phyloP scores from a whole-genome alignment of 1,140 invertebrate genomes.

The Ruditapes philippinarum region DNA sequence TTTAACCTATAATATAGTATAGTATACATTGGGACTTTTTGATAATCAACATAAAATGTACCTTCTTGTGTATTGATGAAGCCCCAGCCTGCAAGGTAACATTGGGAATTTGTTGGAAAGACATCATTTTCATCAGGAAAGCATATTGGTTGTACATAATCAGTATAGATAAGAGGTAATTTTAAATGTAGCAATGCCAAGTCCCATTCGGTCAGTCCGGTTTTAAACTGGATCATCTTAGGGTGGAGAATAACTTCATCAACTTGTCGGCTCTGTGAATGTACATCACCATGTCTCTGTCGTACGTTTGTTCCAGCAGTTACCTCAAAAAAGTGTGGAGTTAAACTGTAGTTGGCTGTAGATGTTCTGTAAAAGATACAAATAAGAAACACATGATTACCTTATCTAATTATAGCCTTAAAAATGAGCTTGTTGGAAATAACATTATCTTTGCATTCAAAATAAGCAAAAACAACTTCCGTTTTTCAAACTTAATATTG shows the following conservation, averaged over 20 bases:
- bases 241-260: slow-evolving; percentile 49
- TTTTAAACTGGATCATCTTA: slow-evolving; percentile 1
- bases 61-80: slow-evolving; percentile 47
- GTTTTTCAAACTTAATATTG: too few species aligned
- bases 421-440: too few species aligned
- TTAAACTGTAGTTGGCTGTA: slow-evolving; percentile 40
- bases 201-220: slow-evolving; percentile 88
- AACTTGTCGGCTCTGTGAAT: slow-evolving; percentile 27
- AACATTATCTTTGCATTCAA: too few species aligned
- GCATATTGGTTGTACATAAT: slow-evolving; percentile 89
- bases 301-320: slow-evolving; percentile 33
- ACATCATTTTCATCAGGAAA: slow-evolving; percentile 89
- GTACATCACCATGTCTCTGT: not conserved
- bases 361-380: not conserved
- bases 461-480: too few species aligned
- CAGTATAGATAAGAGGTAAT: slow-evolving; percentile 90
- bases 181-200: slow-evolving; percentile 92
- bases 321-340: slow-evolving; percentile 49
- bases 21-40: not conserved
- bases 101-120: slow-evolving; percentile 82
- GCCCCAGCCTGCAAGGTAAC: slow-evolving; percentile 96
- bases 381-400: not conserved
- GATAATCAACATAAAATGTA: too few species aligned
- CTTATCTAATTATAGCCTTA: too few species aligned
- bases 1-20: not conserved